Evolutionary conservation across 2,797 vertebrate genomes (phyloP), one percentile per base, ranked within the genome.

Genomic region (Schizothorax lantsangensis): DNA sequence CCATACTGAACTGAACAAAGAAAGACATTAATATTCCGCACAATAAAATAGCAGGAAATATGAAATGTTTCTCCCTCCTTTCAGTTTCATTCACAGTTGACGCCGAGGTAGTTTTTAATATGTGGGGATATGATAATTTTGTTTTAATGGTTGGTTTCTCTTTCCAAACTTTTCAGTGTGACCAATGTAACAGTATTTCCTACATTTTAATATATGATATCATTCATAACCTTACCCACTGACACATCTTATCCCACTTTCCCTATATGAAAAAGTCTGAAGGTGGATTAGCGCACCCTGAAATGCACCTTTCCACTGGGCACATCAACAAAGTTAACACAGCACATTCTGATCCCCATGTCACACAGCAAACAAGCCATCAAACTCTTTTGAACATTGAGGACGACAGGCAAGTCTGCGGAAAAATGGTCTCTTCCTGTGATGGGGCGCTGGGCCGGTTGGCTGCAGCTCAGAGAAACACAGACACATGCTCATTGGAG

Each of bases 291-390:
- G 52, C 4, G 0, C 40, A 68, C 40, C 19, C 40, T 62, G 21
- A 80, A 69, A 64, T 26, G 36, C 68, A 69, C 64, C 10, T 80
- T 72, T 73, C 40, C 68, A 38, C 74, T 15, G 23, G 4, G 23
- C 45, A 43, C 59, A 68, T 45, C 49, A 85, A 40, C 77, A 81
- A 40, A 64, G 43, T 81, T 85, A 79, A 71, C 75, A 68, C 68
- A 19, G 69, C 79, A 81, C 78, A 81, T 74, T 74, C 26, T 81
- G 69, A 81, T 52, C 85, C 43, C 21, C 15, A 59, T 45, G 2
- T 57, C 62, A 49, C 79, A 78, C 64, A 3, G 84, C 72, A 88
- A 88, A 88, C 87, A 86, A 79, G 69, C 84, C 88, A 86, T 86
- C 81, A 86, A 87, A 81, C 47, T 72, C 17, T 23, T 75, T 23